Evolutionary conservation across 2,797 vertebrate genomes (phyloP).

Genomic region (Graptemys geographica): DNA sequence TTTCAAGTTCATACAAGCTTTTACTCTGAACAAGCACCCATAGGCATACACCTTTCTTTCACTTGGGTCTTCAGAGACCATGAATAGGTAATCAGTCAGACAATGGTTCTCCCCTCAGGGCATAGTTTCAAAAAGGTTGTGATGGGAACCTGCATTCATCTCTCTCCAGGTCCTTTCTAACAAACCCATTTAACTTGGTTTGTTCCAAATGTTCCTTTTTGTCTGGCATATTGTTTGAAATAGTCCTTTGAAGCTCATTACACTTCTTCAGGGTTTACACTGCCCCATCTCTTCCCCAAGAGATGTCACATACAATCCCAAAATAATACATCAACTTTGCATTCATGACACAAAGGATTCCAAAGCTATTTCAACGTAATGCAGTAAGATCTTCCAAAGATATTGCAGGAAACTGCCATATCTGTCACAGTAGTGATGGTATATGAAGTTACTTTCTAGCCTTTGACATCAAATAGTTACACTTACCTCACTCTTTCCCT

Average conservation of each 20-base stretch:
- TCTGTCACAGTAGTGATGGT: background rate
- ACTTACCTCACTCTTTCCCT: background rate
- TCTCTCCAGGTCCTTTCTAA: background rate
- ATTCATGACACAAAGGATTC: background rate
- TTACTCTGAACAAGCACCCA: background rate
- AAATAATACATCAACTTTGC: background rate
- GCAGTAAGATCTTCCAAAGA: background rate
- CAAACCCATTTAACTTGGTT: background rate
- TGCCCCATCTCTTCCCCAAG: background rate
- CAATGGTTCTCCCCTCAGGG: background rate
- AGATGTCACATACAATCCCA: background rate
- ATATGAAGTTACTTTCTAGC: background rate
- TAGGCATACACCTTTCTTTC: background rate
- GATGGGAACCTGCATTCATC: background rate
- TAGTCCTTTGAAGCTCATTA: background rate
- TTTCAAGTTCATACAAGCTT: background rate
- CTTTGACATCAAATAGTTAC: background rate
- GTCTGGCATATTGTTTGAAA: background rate
- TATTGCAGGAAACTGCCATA: background rate
- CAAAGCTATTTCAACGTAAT: background rate
- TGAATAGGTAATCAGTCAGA: background rate
- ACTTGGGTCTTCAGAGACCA: background rate
- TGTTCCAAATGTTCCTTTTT: background rate
- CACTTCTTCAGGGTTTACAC: background rate
- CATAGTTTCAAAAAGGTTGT: background rate